These are phyloP conservation scores for Aphaenogaster rudis DNA, from an alignment of 1,140 invertebrate genomes.

Conservation along the genomic window DNA sequence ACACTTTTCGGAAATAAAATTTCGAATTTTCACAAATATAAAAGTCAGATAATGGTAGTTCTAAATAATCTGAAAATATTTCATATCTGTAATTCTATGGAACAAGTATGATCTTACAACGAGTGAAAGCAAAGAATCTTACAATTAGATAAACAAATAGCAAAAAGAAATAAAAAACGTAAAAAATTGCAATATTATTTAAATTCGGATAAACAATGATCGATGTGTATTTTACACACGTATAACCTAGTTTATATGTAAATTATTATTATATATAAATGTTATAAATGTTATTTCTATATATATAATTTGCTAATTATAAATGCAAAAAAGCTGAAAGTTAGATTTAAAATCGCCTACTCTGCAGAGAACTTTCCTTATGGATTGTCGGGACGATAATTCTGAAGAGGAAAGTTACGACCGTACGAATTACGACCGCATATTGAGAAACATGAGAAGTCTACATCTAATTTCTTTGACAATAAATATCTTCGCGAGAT, in stretches of 20 bases:
- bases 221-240: not conserved
- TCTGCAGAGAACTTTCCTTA: not conserved
- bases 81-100: not conserved
- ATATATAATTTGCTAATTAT: not conserved
- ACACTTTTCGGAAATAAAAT: not conserved
- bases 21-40: not conserved
- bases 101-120: not conserved
- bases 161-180: not conserved
- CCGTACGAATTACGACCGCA: no score
- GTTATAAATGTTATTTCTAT: not conserved
- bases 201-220: not conserved
- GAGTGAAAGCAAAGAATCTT: not conserved
- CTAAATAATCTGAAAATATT: not conserved
- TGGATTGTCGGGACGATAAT: no score
- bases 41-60: not conserved
- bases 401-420: no score
- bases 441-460: not conserved
- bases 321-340: not conserved
- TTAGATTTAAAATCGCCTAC: not conserved
- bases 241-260: not conserved
- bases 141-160: not conserved
- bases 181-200: not conserved
- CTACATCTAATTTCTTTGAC: not conserved
- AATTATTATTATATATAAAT: slow-evolving; percentile 11
- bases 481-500: not conserved